phyloP scores from a whole-genome alignment of 2,888 invertebrate species.

The Caenorhabditis drosophilae region DNA sequence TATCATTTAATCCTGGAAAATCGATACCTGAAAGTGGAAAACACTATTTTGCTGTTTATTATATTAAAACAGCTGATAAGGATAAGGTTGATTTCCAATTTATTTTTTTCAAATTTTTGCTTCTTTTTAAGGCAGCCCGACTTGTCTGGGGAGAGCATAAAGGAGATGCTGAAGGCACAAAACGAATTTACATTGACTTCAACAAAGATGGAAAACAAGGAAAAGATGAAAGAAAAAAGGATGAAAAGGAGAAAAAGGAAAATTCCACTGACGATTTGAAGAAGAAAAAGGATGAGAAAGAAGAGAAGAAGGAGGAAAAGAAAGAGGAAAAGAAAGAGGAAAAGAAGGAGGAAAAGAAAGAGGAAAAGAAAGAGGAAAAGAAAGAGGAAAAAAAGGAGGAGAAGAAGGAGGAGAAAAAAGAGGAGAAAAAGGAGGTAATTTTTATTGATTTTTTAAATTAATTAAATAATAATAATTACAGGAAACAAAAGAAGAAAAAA shows the following conservation, averaged over 20 bases:
- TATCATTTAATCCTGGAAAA: slow-evolving; percentile 46
- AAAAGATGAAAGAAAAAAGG: slow-evolving; percentile 18
- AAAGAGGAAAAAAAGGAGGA: slow-evolving; percentile 33
- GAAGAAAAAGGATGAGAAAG: slow-evolving; percentile 1
- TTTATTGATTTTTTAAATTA: neutral
- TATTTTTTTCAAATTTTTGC: neutral
- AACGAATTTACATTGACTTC: slow-evolving; percentile 51
- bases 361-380: slow-evolving; percentile 29
- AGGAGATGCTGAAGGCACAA: slow-evolving; percentile 40
- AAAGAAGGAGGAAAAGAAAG: slow-evolving; percentile 25
- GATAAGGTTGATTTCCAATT: slow-evolving; percentile 5
- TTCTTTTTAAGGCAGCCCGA: slow-evolving; percentile 22
- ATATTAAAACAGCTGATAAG: slow-evolving; percentile 42
- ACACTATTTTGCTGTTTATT: slow-evolving; percentile 62
- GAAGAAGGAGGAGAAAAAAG: slow-evolving; percentile 15
- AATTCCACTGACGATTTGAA: slow-evolving; percentile 9
- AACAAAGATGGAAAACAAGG: slow-evolving; percentile 30
- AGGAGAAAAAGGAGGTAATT: slow-evolving; percentile 16
- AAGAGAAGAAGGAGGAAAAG: slow-evolving; percentile 17
- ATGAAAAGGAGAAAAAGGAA: slow-evolving; percentile 11
- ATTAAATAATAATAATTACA: neutral
- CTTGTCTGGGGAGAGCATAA: slow-evolving; percentile 45
- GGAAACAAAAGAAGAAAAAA: slow-evolving; percentile 8
- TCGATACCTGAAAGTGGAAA: slow-evolving; percentile 52
- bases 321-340: slow-evolving; percentile 33